A percentile compares a stretch with the other conserved stretches of the same genome.
Conservation (phyloP, 1,140 invertebrate species). For the Trichomalopsis sarcophagae region DNA sequence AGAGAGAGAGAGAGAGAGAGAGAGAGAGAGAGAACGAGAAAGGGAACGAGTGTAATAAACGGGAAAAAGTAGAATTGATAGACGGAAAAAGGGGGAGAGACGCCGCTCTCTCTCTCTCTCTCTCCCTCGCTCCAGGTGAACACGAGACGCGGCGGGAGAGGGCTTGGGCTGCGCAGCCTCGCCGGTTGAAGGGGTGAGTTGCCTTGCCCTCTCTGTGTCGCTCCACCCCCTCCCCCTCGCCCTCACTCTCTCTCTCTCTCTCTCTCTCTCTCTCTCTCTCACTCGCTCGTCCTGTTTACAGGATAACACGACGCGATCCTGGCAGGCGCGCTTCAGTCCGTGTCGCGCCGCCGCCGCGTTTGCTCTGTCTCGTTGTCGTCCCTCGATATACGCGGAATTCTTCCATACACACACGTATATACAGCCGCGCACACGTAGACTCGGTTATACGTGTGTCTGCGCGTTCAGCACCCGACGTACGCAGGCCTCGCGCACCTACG, state of each 20-base stretch:
- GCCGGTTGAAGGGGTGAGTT: slow-evolving; percentile 13
- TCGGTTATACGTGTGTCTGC: slow-evolving; percentile 57
- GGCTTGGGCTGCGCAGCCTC: slow-evolving; percentile 15
- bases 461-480: slow-evolving; percentile 51
- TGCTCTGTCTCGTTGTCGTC: slow-evolving; percentile 50
- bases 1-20: background rate
- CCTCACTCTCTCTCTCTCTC: slow-evolving; percentile 1
- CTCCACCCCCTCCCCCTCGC: background rate
- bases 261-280: background rate
- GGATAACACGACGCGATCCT: slow-evolving; percentile 61
- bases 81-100: background rate
- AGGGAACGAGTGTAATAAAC: slow-evolving; percentile 9
- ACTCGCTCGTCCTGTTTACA: slow-evolving; percentile 59
- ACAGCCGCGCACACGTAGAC: slow-evolving; percentile 15
- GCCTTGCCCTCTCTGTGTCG: slow-evolving; percentile 17
- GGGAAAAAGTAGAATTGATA: slow-evolving; percentile 17
- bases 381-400: slow-evolving; percentile 21
- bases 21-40: background rate
- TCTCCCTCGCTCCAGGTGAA: background rate
- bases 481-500: background rate
- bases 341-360: slow-evolving; percentile 57
- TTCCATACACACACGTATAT: background rate
- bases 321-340: slow-evolving; percentile 27
- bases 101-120: too few relatives aligned
- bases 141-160: background rate